A percentile compares a stretch with the other conserved stretches of the same genome.
Evolutionary conservation across 2,113 vertebrate species (phyloP).

Genomic region (Cololabis saira): DNA sequence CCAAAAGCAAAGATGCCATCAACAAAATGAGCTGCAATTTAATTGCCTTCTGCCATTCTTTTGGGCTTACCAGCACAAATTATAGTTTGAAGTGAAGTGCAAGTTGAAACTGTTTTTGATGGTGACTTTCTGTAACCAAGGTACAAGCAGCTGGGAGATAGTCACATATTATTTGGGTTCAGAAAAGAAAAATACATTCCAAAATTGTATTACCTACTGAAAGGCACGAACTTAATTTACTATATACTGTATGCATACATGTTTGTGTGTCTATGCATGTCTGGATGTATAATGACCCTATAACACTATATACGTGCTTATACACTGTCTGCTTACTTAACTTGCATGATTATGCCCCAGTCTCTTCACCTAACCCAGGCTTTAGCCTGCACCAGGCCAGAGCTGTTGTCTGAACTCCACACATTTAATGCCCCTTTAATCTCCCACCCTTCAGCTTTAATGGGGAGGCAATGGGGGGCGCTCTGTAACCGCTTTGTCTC

Average conservation of each 20-base stretch:
- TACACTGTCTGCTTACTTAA: conserved; percentile 38
- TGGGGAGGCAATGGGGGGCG: conserved; percentile 61
- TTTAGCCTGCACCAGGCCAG: conserved; percentile 27
- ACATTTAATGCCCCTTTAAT: conserved; percentile 46
- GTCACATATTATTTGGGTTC: neutral
- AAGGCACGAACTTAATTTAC: conserved; percentile 6
- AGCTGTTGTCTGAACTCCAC: conserved; percentile 42
- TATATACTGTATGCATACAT: conserved; percentile 1
- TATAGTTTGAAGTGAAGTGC: too few species aligned
- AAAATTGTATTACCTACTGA: neutral
- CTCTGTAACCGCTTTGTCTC: conserved; percentile 95
- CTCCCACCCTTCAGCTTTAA: conserved; percentile 51
- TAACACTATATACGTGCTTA: conserved; percentile 14
- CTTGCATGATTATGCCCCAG: conserved; percentile 53
- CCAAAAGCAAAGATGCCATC: too few species aligned
- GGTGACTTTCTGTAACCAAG: too few species aligned
- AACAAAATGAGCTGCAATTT: too few species aligned
- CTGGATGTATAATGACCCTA: conserved; percentile 18
- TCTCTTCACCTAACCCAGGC: conserved; percentile 20
- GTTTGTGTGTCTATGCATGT: conserved; percentile 30
- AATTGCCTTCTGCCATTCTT: too few species aligned
- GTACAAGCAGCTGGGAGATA: too few species aligned
- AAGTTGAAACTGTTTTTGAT: too few species aligned
- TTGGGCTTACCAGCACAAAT: too few species aligned
- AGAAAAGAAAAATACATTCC: neutral